Conservation (phyloP, 2,888 invertebrate species). For the Linnaemya vulpina region DNA sequence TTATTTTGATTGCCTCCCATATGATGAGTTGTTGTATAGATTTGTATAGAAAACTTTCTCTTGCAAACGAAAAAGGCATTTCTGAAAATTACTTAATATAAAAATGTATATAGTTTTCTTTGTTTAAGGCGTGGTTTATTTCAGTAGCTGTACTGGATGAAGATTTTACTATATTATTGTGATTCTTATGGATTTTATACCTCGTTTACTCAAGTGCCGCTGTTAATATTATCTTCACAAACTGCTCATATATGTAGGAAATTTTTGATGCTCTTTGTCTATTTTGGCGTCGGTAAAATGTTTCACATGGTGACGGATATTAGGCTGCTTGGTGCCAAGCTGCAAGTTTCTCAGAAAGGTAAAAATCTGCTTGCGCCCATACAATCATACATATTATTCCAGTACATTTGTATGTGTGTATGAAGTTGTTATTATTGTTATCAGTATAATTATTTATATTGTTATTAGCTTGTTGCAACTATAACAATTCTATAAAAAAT, state of each 20-base stretch:
- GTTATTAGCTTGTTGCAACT: slow-evolving; percentile 81
- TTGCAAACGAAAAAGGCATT: background rate
- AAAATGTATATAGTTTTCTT: background rate
- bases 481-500: slow-evolving; percentile 79
- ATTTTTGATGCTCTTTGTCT: slow-evolving; percentile 21
- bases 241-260: slow-evolving; percentile 17
- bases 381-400: background rate
- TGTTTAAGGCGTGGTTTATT: slow-evolving; percentile 67
- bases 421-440: slow-evolving; percentile 75
- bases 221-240: slow-evolving; percentile 30
- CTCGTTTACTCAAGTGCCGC: slow-evolving; percentile 67
- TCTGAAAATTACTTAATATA: slow-evolving; percentile 9
- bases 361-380: background rate
- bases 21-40: slow-evolving; percentile 13
- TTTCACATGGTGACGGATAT: slow-evolving; percentile 36
- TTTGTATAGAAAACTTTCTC: background rate
- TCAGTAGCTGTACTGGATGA: slow-evolving; percentile 49
- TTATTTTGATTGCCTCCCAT: slow-evolving; percentile 47
- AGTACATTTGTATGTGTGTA: background rate
- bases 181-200: slow-evolving; percentile 67
- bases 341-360: background rate
- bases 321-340: slow-evolving; percentile 52
- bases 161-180: slow-evolving; percentile 68
- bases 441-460: slow-evolving; percentile 80
- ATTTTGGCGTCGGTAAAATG: slow-evolving; percentile 71